phyloP scores from a whole-genome alignment of 2,888 invertebrate species.

The Cheilosia grossa region DNA sequence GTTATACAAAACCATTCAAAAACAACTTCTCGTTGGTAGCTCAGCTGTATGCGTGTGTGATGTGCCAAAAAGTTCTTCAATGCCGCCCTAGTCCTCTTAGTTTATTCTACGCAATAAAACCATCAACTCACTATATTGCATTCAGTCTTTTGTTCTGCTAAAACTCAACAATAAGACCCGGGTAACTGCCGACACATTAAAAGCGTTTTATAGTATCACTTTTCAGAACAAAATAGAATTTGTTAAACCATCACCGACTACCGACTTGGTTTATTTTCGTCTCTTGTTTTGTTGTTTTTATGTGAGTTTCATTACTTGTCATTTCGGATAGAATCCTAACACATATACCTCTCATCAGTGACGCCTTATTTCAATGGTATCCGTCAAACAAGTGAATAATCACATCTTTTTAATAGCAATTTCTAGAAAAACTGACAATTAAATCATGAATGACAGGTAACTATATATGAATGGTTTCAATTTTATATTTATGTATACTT shows the following conservation, averaged over 20 bases:
- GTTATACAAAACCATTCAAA: background rate
- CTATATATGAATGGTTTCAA: slow-evolving; percentile 4
- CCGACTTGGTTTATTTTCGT: slow-evolving; percentile 3
- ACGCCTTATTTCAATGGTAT: slow-evolving; percentile 17
- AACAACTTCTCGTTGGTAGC: no score
- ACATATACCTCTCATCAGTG: background rate
- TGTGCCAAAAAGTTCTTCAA: background rate
- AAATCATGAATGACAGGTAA: slow-evolving; percentile 24
- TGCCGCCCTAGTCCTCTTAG: background rate
- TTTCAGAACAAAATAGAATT: slow-evolving; percentile 11
- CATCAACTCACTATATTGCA: slow-evolving; percentile 7
- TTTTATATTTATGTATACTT: background rate
- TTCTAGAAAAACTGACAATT: slow-evolving; percentile 49
- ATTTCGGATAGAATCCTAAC: slow-evolving; percentile 30
- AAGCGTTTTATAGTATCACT: slow-evolving; percentile 13
- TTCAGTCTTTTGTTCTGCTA: background rate
- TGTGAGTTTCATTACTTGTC: slow-evolving; percentile 36
- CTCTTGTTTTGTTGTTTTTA: slow-evolving; percentile 7
- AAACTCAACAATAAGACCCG: background rate
- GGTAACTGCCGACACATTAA: slow-evolving; percentile 10
- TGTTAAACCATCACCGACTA: background rate
- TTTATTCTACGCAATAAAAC: background rate
- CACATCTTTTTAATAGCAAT: slow-evolving; percentile 29
- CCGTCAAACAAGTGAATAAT: slow-evolving; percentile 11
- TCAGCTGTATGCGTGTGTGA: background rate